Percentiles rank a stretch among this genome's conserved stretches.
phyloP scores from a whole-genome alignment of 2,797 vertebrate species.

The Pteronotus mesoamericanus region DNA sequence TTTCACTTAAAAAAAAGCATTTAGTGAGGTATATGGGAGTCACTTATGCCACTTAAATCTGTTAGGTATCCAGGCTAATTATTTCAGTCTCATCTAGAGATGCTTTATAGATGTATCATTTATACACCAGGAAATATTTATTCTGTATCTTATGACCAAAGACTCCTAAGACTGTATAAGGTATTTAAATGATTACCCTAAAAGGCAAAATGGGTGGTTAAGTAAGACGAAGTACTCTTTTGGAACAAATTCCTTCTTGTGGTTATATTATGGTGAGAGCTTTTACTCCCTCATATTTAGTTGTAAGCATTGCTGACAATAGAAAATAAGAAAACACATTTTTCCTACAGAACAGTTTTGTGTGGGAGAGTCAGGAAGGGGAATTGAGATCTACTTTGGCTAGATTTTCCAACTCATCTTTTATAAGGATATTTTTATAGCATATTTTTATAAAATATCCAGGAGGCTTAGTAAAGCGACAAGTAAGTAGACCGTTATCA shows the following conservation, averaged over 20 bases:
- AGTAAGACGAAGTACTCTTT: background rate
- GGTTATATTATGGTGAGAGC: background rate
- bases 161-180: background rate
- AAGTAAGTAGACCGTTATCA: background rate
- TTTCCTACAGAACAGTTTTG: background rate
- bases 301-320: background rate
- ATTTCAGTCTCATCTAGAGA: background rate
- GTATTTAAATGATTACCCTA: background rate
- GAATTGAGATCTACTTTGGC: background rate
- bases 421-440: background rate
- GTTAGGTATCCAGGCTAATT: background rate
- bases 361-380: background rate
- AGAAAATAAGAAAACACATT: background rate
- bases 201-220: background rate
- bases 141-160: background rate
- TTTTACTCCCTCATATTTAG: background rate
- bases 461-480: background rate
- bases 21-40: background rate
- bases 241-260: background rate
- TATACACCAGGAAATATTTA: slow-evolving; percentile 2
- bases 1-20: background rate
- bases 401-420: background rate
- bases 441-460: background rate
- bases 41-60: background rate
- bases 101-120: background rate